Conservation (phyloP, 2,797 vertebrate species). For the Halcyon leucocephala region DNA sequence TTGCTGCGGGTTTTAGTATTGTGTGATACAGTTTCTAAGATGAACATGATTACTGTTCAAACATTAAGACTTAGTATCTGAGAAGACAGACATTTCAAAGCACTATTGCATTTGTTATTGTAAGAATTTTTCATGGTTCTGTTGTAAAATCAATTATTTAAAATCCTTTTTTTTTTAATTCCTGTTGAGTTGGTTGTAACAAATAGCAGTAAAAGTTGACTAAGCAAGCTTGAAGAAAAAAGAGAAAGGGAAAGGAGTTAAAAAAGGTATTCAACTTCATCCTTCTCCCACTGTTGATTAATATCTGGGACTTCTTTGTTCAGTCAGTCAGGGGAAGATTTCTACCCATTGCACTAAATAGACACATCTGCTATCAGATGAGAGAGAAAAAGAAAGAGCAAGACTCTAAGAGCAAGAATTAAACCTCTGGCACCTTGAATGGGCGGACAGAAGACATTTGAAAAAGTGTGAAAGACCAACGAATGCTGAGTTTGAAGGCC, state of each 20-base stretch:
- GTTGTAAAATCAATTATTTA: neutral
- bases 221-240: neutral
- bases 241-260: neutral
- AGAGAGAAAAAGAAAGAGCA: neutral
- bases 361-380: neutral
- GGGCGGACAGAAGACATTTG: neutral
- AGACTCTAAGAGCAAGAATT: neutral
- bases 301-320: neutral
- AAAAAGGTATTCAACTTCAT: neutral
- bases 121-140: neutral
- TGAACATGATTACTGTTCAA: neutral
- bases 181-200: neutral
- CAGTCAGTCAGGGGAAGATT: neutral
- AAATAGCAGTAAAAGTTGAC: neutral
- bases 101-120: neutral
- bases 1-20: neutral
- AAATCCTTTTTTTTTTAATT: neutral
- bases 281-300: neutral
- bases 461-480: neutral
- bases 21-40: neutral
- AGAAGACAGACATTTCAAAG: neutral
- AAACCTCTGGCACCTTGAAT: neutral
- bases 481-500: neutral
- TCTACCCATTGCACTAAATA: neutral
- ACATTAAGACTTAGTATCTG: neutral